Conservation (phyloP, 2,888 invertebrate genomes). For the Furcula furcula region DNA sequence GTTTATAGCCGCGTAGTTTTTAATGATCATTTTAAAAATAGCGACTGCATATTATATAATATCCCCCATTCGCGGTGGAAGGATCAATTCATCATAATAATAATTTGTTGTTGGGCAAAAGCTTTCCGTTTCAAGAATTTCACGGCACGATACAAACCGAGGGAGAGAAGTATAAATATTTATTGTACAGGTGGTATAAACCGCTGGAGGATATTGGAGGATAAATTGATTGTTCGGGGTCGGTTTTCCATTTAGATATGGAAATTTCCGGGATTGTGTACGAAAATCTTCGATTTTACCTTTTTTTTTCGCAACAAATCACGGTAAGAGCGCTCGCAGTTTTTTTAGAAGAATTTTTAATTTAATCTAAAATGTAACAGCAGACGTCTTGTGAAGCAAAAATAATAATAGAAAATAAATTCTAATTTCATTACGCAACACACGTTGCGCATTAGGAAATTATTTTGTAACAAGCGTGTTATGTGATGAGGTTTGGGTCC, state of each 20-base stretch:
- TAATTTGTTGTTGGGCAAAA: conserved; percentile 26
- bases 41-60: no score
- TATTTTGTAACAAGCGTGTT: no score
- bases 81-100: conserved; percentile 18
- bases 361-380: conserved; percentile 24
- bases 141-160: conserved; percentile 62
- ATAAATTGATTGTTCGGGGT: conserved; percentile 82
- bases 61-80: no score
- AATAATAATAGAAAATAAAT: no score
- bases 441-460: no score
- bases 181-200: conserved; percentile 81
- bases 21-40: no score
- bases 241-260: conserved; percentile 82
- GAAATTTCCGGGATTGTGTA: conserved; percentile 80
- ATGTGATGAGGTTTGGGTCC: no score
- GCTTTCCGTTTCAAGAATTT: conserved; percentile 40
- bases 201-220: conserved; percentile 79
- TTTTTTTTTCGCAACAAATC: conserved; percentile 71
- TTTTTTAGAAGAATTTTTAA: conserved; percentile 41
- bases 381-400: no score
- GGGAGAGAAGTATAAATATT: conserved; percentile 76
- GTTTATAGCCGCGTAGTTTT: no score
- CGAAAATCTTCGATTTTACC: conserved; percentile 77
- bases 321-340: conserved; percentile 52
- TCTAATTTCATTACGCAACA: no score